A percentile compares a stretch with the other conserved stretches of the same genome.
Evolutionary conservation across 2,113 vertebrate genomes (phyloP).

Genomic region (Callorhinus ursinus): DNA sequence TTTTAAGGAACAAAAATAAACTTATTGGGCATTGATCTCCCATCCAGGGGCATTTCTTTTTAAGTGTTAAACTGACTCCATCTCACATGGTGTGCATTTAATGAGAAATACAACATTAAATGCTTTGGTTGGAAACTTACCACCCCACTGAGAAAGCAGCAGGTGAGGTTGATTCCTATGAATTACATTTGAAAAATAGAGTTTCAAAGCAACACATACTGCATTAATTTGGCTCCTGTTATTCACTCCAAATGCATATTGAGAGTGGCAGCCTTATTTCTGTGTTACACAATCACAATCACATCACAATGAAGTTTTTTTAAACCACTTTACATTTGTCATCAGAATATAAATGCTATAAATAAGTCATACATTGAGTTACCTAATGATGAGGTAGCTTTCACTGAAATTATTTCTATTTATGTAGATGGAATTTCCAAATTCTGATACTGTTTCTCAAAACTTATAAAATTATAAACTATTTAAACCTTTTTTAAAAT

Average conservation of each 20-base stretch:
- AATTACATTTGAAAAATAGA: background rate
- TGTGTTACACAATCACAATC: background rate
- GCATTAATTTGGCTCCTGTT: background rate
- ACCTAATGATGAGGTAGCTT: background rate
- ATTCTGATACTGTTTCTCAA: background rate
- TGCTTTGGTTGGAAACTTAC: background rate
- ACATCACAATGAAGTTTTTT: background rate
- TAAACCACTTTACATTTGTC: background rate
- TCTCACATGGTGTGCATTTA: background rate
- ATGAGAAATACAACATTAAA: background rate
- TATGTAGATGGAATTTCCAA: background rate
- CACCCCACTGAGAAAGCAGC: background rate
- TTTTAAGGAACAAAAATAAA: slow-evolving; percentile 1
- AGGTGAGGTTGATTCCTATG: background rate
- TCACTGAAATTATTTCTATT: background rate
- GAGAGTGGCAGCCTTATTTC: background rate
- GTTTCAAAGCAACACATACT: background rate
- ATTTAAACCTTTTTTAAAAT: background rate
- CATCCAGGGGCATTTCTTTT: background rate
- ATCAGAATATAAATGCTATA: background rate
- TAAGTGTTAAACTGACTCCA: background rate
- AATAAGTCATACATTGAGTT: background rate
- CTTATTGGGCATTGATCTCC: background rate
- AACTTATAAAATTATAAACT: background rate
- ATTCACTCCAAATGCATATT: background rate